Conservation (phyloP, 2,797 vertebrate species). For the Amblyopsis hoosieri region DNA sequence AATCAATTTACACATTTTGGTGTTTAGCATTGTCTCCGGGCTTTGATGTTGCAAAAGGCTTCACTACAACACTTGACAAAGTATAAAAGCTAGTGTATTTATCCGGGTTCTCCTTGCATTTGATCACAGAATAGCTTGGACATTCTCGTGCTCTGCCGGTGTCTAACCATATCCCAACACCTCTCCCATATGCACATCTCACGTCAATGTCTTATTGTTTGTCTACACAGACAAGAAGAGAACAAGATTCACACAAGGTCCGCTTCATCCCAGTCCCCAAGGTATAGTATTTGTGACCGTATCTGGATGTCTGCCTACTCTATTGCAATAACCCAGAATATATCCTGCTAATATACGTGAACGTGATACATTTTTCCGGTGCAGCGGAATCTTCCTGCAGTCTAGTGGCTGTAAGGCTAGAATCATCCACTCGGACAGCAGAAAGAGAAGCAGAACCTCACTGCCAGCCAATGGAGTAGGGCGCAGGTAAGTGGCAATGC, state of each 20-base stretch:
- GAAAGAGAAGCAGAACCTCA: slow-evolving; percentile 92
- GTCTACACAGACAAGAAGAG: slow-evolving; percentile 77
- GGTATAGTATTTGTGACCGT: slow-evolving; percentile 46
- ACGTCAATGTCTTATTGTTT: slow-evolving; percentile 32
- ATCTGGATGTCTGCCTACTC: background rate
- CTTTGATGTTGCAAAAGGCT: slow-evolving; percentile 37
- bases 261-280: slow-evolving; percentile 69
- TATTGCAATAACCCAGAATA: background rate
- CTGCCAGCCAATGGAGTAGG: slow-evolving; percentile 83
- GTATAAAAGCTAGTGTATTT: background rate
- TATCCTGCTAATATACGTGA: background rate
- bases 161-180: slow-evolving; percentile 23
- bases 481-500: slow-evolving; percentile 81
- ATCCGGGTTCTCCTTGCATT: slow-evolving; percentile 16
- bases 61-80: slow-evolving; percentile 24
- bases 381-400: slow-evolving; percentile 88
- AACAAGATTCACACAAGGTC: slow-evolving; percentile 82
- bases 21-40: slow-evolving; percentile 22
- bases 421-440: slow-evolving; percentile 81
- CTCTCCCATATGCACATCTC: background rate
- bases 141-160: slow-evolving; percentile 4
- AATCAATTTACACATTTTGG: too few relatives aligned
- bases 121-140: slow-evolving; percentile 27
- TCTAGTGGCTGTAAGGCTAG: slow-evolving; percentile 83
- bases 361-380: slow-evolving; percentile 13